phyloP scores from a whole-genome alignment of 2,797 vertebrate genomes.

The Labeo calbasu region DNA sequence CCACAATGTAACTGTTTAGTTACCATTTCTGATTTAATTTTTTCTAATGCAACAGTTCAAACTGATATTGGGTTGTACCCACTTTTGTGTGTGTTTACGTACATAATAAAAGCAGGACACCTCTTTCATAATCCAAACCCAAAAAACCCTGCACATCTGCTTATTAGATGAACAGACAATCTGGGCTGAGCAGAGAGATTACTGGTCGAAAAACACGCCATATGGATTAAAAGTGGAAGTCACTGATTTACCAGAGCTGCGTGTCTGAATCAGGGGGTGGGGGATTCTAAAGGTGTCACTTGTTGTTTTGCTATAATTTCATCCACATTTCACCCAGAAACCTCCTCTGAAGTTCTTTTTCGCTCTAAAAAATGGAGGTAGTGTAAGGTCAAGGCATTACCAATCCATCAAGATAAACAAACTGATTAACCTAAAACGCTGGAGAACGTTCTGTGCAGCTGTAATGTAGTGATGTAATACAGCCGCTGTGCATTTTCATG shows the following conservation, averaged over 20 bases:
- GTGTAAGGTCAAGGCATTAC: not conserved
- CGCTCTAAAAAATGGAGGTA: not conserved
- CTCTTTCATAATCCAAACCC: constrained; percentile 33
- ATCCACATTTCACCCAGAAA: not conserved
- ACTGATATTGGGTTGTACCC: not conserved
- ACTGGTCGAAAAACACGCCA: constrained; percentile 20
- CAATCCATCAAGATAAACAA: constrained; percentile 10
- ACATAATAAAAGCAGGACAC: constrained; percentile 7
- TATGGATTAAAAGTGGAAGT: constrained; percentile 35
- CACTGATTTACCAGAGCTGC: not conserved
- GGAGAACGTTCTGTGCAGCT: constrained; percentile 27
- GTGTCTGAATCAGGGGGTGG: not conserved
- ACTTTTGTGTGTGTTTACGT: not conserved
- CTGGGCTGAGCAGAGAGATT: constrained; percentile 35
- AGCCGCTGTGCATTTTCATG: constrained; percentile 8
- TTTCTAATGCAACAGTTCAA: not conserved
- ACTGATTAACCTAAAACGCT: constrained; percentile 26
- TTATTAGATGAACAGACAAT: constrained; percentile 43
- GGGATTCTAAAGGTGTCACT: not conserved
- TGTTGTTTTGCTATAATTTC: not conserved
- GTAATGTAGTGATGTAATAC: constrained; percentile 22
- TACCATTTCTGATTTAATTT: not conserved
- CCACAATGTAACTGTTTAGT: no score
- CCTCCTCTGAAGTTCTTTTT: not conserved
- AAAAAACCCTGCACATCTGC: constrained; percentile 1